Percentiles rank a stretch among this genome's conserved stretches.
Conservation (phyloP, 2,113 vertebrate species). For the Elanus axillaris region DNA sequence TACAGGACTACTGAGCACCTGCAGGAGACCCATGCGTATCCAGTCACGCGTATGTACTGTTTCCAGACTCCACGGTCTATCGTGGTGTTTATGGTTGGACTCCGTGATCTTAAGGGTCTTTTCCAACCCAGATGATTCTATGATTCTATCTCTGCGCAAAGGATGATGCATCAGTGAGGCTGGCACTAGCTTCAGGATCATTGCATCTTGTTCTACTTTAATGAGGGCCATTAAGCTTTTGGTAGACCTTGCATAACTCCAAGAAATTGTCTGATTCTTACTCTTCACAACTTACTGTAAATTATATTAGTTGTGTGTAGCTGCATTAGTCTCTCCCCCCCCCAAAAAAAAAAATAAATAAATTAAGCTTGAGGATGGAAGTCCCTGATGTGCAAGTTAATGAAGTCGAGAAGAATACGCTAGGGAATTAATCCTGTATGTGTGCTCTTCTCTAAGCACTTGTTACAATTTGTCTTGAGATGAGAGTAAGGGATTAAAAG, state of each 20-base stretch:
- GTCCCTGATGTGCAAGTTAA: not conserved
- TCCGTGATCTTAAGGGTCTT: not conserved
- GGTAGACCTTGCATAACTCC: not conserved
- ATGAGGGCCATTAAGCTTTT: not conserved
- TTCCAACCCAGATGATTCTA: not conserved
- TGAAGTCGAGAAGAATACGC: not conserved
- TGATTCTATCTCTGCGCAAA: not conserved
- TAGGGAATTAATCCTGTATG: not conserved
- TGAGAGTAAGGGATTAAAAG: not conserved
- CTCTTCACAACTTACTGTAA: not conserved
- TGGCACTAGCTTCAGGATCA: not conserved
- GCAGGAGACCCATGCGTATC: not conserved
- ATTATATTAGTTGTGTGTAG: not conserved
- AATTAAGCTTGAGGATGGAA: not conserved
- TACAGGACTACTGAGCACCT: not conserved
- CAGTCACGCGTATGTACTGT: accelerated
- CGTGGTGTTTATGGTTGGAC: accelerated
- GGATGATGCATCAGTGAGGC: not conserved
- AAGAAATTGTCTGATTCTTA: not conserved
- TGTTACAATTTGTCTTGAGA: not conserved
- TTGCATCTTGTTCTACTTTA: not conserved
- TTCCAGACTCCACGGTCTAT: not conserved
- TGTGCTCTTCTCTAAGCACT: not conserved
- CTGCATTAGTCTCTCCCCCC: not conserved
- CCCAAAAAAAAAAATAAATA: no score